Percentiles rank a stretch among this genome's conserved stretches.
Conservation (phyloP, 2,797 vertebrate species). For the Enteromius unitaeniatus region DNA sequence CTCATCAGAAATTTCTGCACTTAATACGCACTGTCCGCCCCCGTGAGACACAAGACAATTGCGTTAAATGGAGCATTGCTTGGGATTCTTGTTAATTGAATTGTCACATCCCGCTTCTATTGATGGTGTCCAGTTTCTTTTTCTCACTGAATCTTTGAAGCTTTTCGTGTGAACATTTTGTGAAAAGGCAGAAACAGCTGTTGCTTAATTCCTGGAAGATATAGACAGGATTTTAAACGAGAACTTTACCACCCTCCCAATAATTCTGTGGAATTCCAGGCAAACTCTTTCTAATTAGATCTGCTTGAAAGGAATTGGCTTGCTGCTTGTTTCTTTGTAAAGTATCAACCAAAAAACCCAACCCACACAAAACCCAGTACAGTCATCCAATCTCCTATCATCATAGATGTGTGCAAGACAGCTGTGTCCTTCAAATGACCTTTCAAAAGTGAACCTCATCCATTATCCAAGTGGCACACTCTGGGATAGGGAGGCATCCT, state of each 20-base stretch:
- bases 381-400: neutral
- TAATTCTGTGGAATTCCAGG: neutral
- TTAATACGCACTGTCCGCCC: neutral
- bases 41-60: neutral
- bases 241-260: neutral
- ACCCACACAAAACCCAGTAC: neutral
- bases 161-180: neutral
- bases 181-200: neutral
- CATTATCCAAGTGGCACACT: constrained; percentile 25
- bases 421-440: constrained; percentile 41
- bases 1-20: constrained; percentile 2
- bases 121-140: neutral
- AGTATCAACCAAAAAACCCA: neutral
- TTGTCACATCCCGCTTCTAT: constrained; percentile 27
- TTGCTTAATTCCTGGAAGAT: constrained; percentile 9
- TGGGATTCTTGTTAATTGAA: constrained; percentile 34
- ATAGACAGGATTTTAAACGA: neutral
- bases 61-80: constrained; percentile 39
- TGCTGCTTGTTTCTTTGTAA: neutral
- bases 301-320: neutral
- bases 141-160: neutral
- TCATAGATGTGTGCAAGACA: neutral
- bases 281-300: neutral
- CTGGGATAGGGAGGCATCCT: constrained; percentile 7
- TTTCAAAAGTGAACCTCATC: constrained; percentile 19